phyloP scores from a whole-genome alignment of 2,113 vertebrate species.

The Tylochromis polylepis region DNA sequence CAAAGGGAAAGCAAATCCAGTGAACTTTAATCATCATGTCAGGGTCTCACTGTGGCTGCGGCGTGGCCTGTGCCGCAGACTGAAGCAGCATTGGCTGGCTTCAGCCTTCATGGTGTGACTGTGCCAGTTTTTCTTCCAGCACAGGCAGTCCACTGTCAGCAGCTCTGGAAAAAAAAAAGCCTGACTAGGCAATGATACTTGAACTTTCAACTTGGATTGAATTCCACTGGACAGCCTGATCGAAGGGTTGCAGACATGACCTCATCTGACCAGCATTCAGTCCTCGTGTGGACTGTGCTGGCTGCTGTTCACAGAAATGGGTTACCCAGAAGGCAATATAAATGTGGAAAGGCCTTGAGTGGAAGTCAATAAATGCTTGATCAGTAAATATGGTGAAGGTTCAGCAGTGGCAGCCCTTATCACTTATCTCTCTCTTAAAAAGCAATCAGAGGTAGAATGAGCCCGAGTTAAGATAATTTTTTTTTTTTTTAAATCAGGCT shows the following conservation, averaged over 20 bases:
- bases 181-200: background rate
- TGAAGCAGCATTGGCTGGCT: background rate
- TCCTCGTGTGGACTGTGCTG: background rate
- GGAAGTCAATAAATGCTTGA: background rate
- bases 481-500: background rate
- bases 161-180: background rate
- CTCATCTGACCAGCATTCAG: slow-evolving; percentile 9
- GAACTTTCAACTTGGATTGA: slow-evolving; percentile 8
- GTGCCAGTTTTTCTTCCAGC: background rate
- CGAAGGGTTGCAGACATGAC: slow-evolving; percentile 1
- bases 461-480: background rate
- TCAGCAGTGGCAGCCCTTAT: background rate
- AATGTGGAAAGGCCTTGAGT: slow-evolving; percentile 7
- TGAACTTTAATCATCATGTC: background rate
- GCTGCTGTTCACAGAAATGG: background rate
- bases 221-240: background rate
- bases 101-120: background rate
- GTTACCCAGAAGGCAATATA: background rate
- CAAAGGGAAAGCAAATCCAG: background rate
- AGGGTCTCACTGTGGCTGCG: background rate
- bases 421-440: background rate
- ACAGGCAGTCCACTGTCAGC: background rate
- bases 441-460: background rate
- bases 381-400: background rate
- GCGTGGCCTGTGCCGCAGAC: background rate